These are phyloP conservation scores for Halocynthia roretzi DNA, from an alignment of 23 tunicate genomes.

Conservation along the genomic window DNA sequence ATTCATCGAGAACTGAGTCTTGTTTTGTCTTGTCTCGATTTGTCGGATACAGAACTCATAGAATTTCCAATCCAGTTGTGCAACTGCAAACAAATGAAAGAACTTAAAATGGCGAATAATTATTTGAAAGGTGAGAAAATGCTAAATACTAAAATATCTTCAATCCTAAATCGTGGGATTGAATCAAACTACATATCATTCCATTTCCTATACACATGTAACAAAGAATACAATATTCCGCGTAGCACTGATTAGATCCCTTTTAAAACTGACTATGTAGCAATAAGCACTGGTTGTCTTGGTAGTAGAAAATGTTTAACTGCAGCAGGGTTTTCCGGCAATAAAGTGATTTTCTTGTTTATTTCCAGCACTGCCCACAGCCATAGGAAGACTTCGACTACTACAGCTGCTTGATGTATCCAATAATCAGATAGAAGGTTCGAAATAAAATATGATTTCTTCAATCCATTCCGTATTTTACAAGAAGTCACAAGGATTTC, in stretches of 20 bases:
- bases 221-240: neutral
- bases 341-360: neutral
- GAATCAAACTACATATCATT: too few species aligned
- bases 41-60: slow-evolving; percentile 46
- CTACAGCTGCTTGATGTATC: slow-evolving; percentile 73
- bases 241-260: neutral
- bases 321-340: too few species aligned
- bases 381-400: slow-evolving; percentile 43
- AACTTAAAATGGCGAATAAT: slow-evolving; percentile 60
- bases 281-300: too few species aligned
- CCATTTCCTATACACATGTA: too few species aligned
- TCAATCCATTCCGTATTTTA: too few species aligned
- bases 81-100: slow-evolving; percentile 48
- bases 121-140: slow-evolving; percentile 40
- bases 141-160: neutral
- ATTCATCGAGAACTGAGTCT: slow-evolving; percentile 63
- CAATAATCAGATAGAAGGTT: slow-evolving; percentile 58
- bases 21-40: slow-evolving; percentile 44
- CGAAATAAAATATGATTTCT: neutral
- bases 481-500: too few species aligned
- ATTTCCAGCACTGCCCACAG: slow-evolving; percentile 51
- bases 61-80: slow-evolving; percentile 72
- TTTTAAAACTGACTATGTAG: too few species aligned
- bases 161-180: too few species aligned
- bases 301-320: too few species aligned